Base-by-base conservation (phyloP, 2,888 invertebrate genomes). In the Rhingia rostrata region DNA sequence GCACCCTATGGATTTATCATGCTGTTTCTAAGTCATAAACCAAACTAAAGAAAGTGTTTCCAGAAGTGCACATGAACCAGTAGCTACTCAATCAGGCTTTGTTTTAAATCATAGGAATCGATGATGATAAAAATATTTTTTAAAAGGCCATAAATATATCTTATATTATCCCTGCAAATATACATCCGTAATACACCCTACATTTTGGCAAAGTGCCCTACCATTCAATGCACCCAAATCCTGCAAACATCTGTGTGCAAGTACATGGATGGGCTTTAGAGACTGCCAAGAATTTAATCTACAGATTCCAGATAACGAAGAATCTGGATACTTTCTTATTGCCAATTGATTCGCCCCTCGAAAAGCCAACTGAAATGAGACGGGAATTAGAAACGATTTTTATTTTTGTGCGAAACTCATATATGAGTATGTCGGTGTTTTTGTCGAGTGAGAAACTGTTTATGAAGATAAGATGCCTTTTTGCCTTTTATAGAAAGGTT, bases 281-380 rank as follows among this genome's bases (percentile, higher is more conserved):
- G 47, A 22, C 58, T 56, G 77, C 72, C 72, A 72, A 72, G 47
- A 72, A 54, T 63, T 64, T 78, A 51, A 78, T 78, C 64, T 56
- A 33, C 63, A 72, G 64, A 78, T 72, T 72, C 12, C 51, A 49
- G 78, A 78, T 78, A 70, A 47, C 63, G 14, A 70, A n/a, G 22
- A 22, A 22, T 22, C 22, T 22, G 56, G 43, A 63, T 56, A 56
- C 54, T 47, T 39, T 61, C 60, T 37, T 37, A 45, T 60, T 69
- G 58, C 77, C 64, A 63, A 78, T 73, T 73, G 79, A 66, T 66
- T 73, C 66, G 66, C 61, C 60, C 61, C 73, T 64, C 58, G 51
- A 35, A 51, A 79, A 79, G 14, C 79, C 73, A 67, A 67, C 66
- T 73, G 39, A 79, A 61, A 53, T 60, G 73, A 70, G 63, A 61